Evolutionary conservation across 1,140 invertebrate genomes (phyloP), one percentile per base, ranked within the genome.

Genomic region (Temnothorax nylanderi): DNA sequence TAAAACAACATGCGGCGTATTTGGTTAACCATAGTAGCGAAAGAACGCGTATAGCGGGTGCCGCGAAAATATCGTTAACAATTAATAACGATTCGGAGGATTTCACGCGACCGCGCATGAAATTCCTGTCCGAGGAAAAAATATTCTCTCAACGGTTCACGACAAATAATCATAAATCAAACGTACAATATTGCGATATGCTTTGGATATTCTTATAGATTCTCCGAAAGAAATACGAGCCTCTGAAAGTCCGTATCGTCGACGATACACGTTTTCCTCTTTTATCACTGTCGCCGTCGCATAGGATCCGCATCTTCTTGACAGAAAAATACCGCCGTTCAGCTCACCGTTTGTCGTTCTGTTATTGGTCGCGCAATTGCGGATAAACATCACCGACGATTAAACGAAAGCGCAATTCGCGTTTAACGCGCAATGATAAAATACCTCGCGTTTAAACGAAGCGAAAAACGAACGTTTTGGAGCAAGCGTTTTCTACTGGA

Each of bases 361-460:
- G 21, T 62, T 41, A 62, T 62, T 60, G 56, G 34, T 69, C 13
- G 16, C 32, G 26, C 44, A 65, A 47, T 11, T 41, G 47, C 32
- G 32, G 34, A 67, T 67, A 54, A 80, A 80, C 21, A 26, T 80
- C n/a, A 11, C 5, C 26, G 16, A 26, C 47, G 34, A 69, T 69
- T 81, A 81, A 69, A 81, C 5, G 47, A 18, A 69, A 81, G 32
- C 16, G 21, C 47, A 41, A 41, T 8, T 81, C 32, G 34, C 62
- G 18, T 67, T 67, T 80, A 80, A 80, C 64, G 47, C 62, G n/a
- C 77, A 81, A 71, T 81, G 47, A 54, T n/a, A 44, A 80, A 80
- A 80, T 80, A 80, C n/a, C 47, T 54, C 64, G 34, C 16, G 49
- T 41, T 49, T 16, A 71, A 69, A 56, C 64, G 21, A 44, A 69